Evolutionary conservation across 2,888 invertebrate genomes (phyloP).

Genomic region (Sialis fuliginosa): DNA sequence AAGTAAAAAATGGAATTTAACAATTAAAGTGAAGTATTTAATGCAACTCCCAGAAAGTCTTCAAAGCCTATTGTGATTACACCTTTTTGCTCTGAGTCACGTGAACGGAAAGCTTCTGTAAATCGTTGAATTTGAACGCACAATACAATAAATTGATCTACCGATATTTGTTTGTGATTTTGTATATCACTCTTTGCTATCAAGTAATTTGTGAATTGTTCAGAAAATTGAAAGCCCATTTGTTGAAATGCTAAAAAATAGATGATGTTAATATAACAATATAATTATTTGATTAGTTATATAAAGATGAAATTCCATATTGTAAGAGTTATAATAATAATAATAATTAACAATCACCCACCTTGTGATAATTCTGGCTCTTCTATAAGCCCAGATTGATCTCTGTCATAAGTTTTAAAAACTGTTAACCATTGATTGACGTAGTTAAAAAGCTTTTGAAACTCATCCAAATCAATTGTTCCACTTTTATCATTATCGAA

Average conservation of each 20-base stretch:
- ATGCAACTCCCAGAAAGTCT: slow-evolving; percentile 72
- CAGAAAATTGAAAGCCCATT: slow-evolving; percentile 77
- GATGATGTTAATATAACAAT: neutral
- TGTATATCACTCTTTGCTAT: slow-evolving; percentile 49
- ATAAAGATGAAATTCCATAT: neutral
- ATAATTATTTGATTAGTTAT: neutral
- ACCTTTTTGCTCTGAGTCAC: slow-evolving; percentile 67
- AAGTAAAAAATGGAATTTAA: too few relatives aligned
- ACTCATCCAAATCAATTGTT: slow-evolving; percentile 69
- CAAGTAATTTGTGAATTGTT: slow-evolving; percentile 57
- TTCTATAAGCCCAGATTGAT: slow-evolving; percentile 72
- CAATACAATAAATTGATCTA: slow-evolving; percentile 76
- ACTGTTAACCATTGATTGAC: slow-evolving; percentile 78
- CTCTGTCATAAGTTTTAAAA: slow-evolving; percentile 71
- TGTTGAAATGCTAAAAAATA: slow-evolving; percentile 48
- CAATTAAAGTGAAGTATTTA: slow-evolving; percentile 39
- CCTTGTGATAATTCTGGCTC: slow-evolving; percentile 59
- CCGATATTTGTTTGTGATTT: slow-evolving; percentile 44
- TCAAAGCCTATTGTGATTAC: slow-evolving; percentile 74
- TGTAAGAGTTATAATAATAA: neutral
- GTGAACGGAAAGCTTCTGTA: slow-evolving; percentile 68
- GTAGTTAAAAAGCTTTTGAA: slow-evolving; percentile 71
- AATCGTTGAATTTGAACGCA: slow-evolving; percentile 80
- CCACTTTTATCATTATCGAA: slow-evolving; percentile 73
- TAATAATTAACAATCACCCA: slow-evolving; percentile 17